These are phyloP conservation scores for Coregonus clupeaformis DNA, from an alignment of 2,113 vertebrate species.

Conservation along the genomic window DNA sequence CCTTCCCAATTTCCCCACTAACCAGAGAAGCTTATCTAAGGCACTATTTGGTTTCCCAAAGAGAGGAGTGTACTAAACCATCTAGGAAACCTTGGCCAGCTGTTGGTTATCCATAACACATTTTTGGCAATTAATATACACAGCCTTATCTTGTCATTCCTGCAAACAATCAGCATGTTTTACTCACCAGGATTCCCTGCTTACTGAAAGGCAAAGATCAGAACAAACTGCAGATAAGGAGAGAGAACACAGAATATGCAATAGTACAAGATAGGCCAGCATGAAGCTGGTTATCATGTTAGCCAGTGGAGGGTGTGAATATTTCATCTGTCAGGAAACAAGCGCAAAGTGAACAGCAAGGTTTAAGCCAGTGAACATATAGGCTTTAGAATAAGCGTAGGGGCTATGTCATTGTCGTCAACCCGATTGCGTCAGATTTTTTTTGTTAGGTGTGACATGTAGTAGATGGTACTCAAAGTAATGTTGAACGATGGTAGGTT, in stretches of 20 bases:
- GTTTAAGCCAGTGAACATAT: no score
- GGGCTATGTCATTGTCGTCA: no score
- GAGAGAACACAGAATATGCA: slow-evolving; percentile 20
- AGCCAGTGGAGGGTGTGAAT: neutral
- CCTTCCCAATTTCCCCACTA: neutral
- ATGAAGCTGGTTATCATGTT: neutral
- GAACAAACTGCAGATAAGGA: slow-evolving; percentile 50
- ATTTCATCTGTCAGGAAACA: neutral
- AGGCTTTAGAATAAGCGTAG: no score
- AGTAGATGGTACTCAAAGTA: no score
- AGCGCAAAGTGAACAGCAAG: no score
- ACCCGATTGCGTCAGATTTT: no score
- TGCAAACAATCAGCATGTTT: slow-evolving; percentile 43
- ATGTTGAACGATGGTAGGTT: no score
- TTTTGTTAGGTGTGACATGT: no score
- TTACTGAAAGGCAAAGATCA: no score
- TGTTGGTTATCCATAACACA: slow-evolving; percentile 43
- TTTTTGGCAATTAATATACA: slow-evolving; percentile 38
- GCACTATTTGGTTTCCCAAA: neutral
- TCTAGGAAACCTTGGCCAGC: slow-evolving; percentile 34
- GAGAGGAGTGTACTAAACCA: slow-evolving; percentile 20
- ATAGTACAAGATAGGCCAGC: neutral
- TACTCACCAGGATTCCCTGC: slow-evolving; percentile 34
- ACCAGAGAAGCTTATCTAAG: neutral
- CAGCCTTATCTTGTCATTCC: slow-evolving; percentile 47